phyloP scores from a whole-genome alignment of 2,888 invertebrate species.

The Polylopha cassiicola region DNA sequence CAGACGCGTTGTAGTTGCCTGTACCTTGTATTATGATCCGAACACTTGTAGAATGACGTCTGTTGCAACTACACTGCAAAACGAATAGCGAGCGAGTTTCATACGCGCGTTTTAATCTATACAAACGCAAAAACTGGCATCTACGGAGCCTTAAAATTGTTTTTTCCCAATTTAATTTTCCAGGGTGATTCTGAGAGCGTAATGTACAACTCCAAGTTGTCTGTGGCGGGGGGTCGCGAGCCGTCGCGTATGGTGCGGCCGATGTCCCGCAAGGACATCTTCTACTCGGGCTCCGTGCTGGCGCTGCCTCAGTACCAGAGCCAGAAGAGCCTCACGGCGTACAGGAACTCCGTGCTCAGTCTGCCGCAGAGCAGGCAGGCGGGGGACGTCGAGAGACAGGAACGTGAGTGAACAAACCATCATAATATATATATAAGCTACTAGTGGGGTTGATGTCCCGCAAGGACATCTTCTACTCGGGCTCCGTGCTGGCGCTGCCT shows the following conservation, averaged over 20 bases:
- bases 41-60: too few species aligned
- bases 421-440: not conserved
- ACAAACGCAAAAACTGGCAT: too few species aligned
- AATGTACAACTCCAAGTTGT: constrained; percentile 82
- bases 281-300: constrained; percentile 96
- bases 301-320: constrained; percentile 96
- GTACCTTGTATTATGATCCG: too few species aligned
- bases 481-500: constrained; percentile 94
- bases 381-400: constrained; percentile 80
- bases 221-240: constrained; percentile 64
- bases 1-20: too few species aligned
- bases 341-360: constrained; percentile 93
- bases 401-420: constrained; percentile 71
- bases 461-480: constrained; percentile 98
- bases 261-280: constrained; percentile 96
- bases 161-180: not conserved
- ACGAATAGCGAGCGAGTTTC: too few species aligned
- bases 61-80: too few species aligned
- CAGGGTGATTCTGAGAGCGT: constrained; percentile 82
- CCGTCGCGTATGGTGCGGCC: constrained; percentile 87
- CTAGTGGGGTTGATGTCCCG: constrained; percentile 94
- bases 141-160: not conserved
- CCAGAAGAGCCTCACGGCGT: constrained; percentile 92
- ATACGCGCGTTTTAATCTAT: too few species aligned
- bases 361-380: constrained; percentile 84